Evolutionary conservation across 2,888 invertebrate species (phyloP), one percentile per base, ranked within the genome.

Genomic region (Chaetogeoica ovagalla): DNA sequence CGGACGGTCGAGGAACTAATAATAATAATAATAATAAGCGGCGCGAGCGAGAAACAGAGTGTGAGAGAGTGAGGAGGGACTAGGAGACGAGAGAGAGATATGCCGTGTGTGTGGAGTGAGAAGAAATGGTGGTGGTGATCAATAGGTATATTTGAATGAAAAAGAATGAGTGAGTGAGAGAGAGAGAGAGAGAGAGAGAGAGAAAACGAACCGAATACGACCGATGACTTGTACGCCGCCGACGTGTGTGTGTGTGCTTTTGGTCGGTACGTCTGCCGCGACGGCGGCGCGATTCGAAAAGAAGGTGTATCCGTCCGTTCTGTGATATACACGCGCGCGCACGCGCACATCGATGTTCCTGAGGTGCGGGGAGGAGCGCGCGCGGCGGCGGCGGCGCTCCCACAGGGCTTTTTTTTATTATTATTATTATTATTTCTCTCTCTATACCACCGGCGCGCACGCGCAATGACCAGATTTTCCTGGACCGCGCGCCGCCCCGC

Each of bases 391-490:
- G 77, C 62, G 79, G 79, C 79, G 79, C 79, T 79, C 79, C 79
- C 79, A 79, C 79, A 71, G 79, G 77, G 70, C 79, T 79, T 79
- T 71, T 75, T 75, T 48, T 13, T 77, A 1, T n/a, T n/a, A n/a
- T n/a, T n/a, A n/a, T n/a, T n/a, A n/a, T n/a, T n/a, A n/a, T n/a
- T 30, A 1, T 30, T 4, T 30, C 30, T 30, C 30, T 30, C 30
- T 30, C 30, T 30, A 30, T 30, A 30, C 6, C 6, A 70, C 55
- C 55, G 39, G 23, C 62, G 57, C 79, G 79, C 79, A 79, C 69
- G 79, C 79, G 79, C 79, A 71, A 55, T 71, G 79, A 63, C 79
- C 70, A 79, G 79, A 70, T 63, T 79, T 79, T 63, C 79, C 70
- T 23, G 63, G 52, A 70, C 79, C 39, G 52, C 43, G 8, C 43